Percentiles rank a stretch among this genome's conserved stretches.
phyloP scores from a whole-genome alignment of 1,140 invertebrate genomes.

The Bradysia coprophila region DNA sequence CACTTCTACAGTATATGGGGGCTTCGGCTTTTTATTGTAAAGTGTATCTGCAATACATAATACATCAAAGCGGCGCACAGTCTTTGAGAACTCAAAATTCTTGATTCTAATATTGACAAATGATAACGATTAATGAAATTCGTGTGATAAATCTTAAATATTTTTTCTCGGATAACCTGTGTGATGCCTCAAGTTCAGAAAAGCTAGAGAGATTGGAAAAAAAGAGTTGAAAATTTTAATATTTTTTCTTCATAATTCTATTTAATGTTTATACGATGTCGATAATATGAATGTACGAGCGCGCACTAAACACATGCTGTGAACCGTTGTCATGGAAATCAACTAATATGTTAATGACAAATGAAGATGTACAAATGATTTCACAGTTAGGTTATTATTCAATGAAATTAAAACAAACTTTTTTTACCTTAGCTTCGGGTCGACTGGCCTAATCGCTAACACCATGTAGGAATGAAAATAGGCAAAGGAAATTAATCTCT shows the following conservation, averaged over 20 bases:
- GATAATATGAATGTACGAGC: not conserved
- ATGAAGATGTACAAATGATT: slow-evolving; percentile 2
- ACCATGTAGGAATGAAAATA: too few species aligned
- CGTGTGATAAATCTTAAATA: slow-evolving; percentile 1
- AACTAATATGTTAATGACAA: slow-evolving; percentile 3
- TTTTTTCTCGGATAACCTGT: not conserved
- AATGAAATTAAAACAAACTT: not conserved
- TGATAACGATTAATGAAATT: not conserved
- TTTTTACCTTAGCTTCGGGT: too few species aligned
- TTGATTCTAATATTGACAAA: slow-evolving; percentile 1
- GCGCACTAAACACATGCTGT: not conserved
- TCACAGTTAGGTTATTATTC: slow-evolving; percentile 1
- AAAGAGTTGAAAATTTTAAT: not conserved
- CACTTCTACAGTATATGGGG: too few species aligned
- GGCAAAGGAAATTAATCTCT: too few species aligned
- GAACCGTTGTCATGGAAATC: not conserved
- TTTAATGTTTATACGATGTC: not conserved
- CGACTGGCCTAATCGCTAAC: too few species aligned
- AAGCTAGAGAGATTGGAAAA: too few species aligned
- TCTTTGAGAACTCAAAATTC: too few species aligned
- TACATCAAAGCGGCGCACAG: too few species aligned
- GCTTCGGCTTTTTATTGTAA: too few species aligned
- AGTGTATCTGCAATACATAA: too few species aligned
- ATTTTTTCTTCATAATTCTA: not conserved
- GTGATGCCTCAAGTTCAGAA: not conserved